A percentile compares a stretch with the other conserved stretches of the same genome.
These are phyloP conservation scores for Aphelinus atriplicis DNA, from an alignment of 1,140 invertebrate genomes.

Conservation along the genomic window DNA sequence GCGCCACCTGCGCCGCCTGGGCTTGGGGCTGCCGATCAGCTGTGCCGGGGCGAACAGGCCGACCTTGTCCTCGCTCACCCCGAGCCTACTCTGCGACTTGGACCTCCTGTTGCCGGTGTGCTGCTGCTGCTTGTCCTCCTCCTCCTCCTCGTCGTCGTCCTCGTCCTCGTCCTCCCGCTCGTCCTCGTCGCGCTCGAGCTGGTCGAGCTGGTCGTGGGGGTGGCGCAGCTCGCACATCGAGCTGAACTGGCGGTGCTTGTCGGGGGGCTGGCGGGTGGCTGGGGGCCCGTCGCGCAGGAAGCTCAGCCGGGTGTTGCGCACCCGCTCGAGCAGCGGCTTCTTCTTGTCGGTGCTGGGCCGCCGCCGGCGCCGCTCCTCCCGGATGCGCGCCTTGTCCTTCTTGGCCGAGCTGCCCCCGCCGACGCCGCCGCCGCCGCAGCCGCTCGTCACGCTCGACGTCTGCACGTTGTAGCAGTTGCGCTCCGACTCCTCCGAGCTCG, in stretches of 20 bases:
- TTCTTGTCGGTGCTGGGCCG: conserved; percentile 71
- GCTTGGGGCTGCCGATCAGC: conserved; percentile 41
- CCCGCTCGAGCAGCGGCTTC: conserved; percentile 75
- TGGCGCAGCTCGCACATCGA: conserved; percentile 54
- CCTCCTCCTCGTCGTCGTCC: conserved; percentile 40
- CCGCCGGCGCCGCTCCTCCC: conserved; percentile 60
- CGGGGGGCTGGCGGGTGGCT: conserved; percentile 55
- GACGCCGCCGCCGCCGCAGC: conserved; percentile 31
- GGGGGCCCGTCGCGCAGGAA: conserved; percentile 72
- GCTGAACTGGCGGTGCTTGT: conserved; percentile 57
- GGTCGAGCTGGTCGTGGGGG: conserved; percentile 3
- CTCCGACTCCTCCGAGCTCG: conserved; percentile 74
- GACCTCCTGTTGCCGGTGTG: conserved; percentile 41
- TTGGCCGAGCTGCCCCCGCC: not conserved
- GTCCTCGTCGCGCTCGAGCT: not conserved
- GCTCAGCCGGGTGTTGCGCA: conserved; percentile 76
- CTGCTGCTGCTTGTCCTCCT: conserved; percentile 54
- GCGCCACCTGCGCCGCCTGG: conserved; percentile 42
- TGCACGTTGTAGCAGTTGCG: conserved; percentile 75
- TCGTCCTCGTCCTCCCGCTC: not conserved
- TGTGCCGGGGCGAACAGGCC: conserved; percentile 51
- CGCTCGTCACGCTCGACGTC: conserved; percentile 63
- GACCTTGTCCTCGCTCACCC: conserved; percentile 52
- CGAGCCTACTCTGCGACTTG: conserved; percentile 59
- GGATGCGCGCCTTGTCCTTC: conserved; percentile 62